Base-by-base conservation (phyloP, 2,888 invertebrate genomes). In the Druceiella hillmani region DNA sequence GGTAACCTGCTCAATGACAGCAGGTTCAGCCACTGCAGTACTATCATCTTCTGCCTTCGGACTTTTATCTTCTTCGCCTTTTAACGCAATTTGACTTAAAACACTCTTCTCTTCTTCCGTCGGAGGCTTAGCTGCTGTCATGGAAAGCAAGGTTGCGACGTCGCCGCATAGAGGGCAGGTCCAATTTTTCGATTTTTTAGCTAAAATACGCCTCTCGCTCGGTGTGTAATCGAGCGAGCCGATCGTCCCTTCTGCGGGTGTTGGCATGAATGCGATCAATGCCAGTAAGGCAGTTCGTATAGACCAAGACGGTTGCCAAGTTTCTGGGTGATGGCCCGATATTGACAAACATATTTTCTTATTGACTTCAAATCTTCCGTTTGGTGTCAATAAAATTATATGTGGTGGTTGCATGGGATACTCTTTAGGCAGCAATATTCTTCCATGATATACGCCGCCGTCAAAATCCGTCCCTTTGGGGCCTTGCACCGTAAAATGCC, bases 381-480 rank as follows among this genome's bases (percentile, higher is more conserved):
- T 95, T 2, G 92, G 92, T 14, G 94, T 95, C 33, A 95, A 62
- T 32, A 97, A 67, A 54, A 94, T 91, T 49, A 95, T 91, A 59
- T 90, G 90, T 4, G 95, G 95, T 34, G 95, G 95, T 65, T 94
- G 93, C 93, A 97, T 93, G 1, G 95, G 95, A 65, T 95, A 95
- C 52, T 95, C 92, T 36, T 90, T 81, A 0, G 95, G 95, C 47
- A 95, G 68, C 40, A 92, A 66, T 58, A 95, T 93, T 51, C 93
- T 75, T 3, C 91, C 95, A 61, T 97, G 95, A 60, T 94, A 95
- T 45, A 89, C 76, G 20, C 95, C 95, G 42, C 83, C 84, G 52
- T 88, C 87, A 62, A 92, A 95, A 50, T 92, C 92, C 0, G 90
- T 84, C 14, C 84, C 86, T 35, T 81, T 79, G 2, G 94, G 91